These are phyloP conservation scores for Neocloeon triangulifer DNA, from an alignment of 1,140 invertebrate species.

Conservation along the genomic window DNA sequence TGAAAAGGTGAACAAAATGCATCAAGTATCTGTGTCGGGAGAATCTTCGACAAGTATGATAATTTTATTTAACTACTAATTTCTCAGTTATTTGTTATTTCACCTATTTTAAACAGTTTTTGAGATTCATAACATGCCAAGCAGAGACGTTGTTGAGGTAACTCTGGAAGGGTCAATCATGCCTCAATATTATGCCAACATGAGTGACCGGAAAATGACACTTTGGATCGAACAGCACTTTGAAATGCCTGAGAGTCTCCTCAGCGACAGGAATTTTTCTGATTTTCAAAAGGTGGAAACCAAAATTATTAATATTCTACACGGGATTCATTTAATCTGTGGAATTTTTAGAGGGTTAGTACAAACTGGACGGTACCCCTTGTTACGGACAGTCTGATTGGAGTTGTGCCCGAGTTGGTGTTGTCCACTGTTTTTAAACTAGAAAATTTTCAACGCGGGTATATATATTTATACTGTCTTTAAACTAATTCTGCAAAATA, in stretches of 20 bases:
- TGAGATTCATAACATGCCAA: conserved; percentile 15
- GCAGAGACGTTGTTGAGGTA: conserved; percentile 16
- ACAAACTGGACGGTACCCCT: conserved; percentile 23
- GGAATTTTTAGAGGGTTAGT: conserved; percentile 20
- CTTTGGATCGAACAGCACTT: conserved; percentile 24
- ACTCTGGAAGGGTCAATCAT: conserved; percentile 24
- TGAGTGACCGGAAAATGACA: conserved; percentile 18
- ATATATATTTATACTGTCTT: conserved; percentile 6
- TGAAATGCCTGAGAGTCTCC: conserved; percentile 3
- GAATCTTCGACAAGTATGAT: conserved; percentile 14
- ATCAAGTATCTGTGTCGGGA: conserved; percentile 31
- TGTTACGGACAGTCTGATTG: conserved; percentile 21
- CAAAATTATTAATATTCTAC: conserved; percentile 11
- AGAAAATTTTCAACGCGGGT: conserved; percentile 13
- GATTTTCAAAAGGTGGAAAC: conserved; percentile 10
- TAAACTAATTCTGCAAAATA: conserved; percentile 1
- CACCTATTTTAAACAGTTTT: conserved; percentile 15
- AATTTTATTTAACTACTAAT: conserved; percentile 2
- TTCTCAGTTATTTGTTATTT: background rate
- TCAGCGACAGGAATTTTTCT: background rate
- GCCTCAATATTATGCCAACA: conserved; percentile 19
- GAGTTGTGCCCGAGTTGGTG: conserved; percentile 23
- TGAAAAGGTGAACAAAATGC: conserved; percentile 30
- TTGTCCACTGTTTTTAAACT: conserved; percentile 20
- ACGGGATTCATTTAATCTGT: background rate